Evolutionary conservation across 37 sponge, comb jelly and placozoan genomes (phyloP), one percentile per base, ranked within the genome.

Genomic region (Crambe crambe): DNA sequence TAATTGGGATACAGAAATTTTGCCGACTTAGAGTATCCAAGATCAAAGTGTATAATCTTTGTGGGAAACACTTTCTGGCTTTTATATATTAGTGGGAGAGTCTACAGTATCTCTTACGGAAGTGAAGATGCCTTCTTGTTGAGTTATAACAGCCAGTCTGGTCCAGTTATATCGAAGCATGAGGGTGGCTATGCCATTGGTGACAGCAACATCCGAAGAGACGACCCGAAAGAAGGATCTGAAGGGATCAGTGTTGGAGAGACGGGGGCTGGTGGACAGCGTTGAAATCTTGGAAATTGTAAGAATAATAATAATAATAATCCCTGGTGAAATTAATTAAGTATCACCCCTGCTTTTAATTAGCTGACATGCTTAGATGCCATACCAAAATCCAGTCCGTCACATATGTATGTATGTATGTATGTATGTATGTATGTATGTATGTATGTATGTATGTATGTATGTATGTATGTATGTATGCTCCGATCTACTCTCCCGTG

Each of bases 121-220:
- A 8, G 83, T 74, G 37, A 91, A 87, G 2, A 87, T 21, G 21
- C 38, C 10, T 37, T 76, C 75, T 42, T 78, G 70, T 42, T 87
- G 74, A 18, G 78, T 58, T 38, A 92, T 79, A 2, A 87, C 61
- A 44, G 81, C 89, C 4, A 92, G 26, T 41, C 81, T 47, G 9
- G 74, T 61, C 92, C 92, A 92, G n/a, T 56, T 40, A 38, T 75
- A 87, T 0, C 42, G 20, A 42, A 0, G 9, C 65, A 92, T 85
- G 22, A 87, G 73, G 3, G 68, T 39, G 6, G 73, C 61, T 2
- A 76, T 70, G 10, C 76, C 81, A 3, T 1, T 42, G 6, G 83
- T 80, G 30, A 59, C 72, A 22, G 76, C 64, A 1, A 25, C 65
- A 54, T 92, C 92, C 36, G 89, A 92, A 2, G 92, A 77, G 1